Percentiles rank a stretch among this genome's conserved stretches.
phyloP scores from a whole-genome alignment of 2,797 vertebrate genomes.

The Nannoperca australis region DNA sequence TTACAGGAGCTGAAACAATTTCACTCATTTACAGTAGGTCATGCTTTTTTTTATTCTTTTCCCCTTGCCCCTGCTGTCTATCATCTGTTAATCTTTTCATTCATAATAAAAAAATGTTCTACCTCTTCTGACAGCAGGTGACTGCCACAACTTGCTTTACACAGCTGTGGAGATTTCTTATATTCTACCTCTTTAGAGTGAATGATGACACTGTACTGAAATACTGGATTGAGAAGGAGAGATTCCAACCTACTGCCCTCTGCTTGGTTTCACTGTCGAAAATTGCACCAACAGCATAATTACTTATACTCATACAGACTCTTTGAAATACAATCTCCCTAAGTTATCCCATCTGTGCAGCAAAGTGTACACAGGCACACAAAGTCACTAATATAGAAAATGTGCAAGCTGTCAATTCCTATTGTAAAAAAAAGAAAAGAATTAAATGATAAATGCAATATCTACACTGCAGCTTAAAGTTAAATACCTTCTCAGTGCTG shows the following conservation, averaged over 20 bases:
- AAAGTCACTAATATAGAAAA: slow-evolving; percentile 74
- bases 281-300: slow-evolving; percentile 75
- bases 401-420: slow-evolving; percentile 77
- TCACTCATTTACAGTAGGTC: slow-evolving; percentile 58
- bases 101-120: no score
- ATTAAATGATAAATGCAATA: slow-evolving; percentile 71
- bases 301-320: slow-evolving; percentile 67
- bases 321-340: slow-evolving; percentile 79
- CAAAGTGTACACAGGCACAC: slow-evolving; percentile 67
- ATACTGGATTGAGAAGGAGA: slow-evolving; percentile 57
- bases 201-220: slow-evolving; percentile 82
- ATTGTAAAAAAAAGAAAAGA: slow-evolving; percentile 42
- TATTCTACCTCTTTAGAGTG: slow-evolving; percentile 63
- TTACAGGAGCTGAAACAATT: slow-evolving; percentile 65
- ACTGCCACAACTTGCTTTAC: slow-evolving; percentile 72
- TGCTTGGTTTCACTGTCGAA: slow-evolving; percentile 69
- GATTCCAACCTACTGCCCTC: slow-evolving; percentile 62
- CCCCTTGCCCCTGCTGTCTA: slow-evolving; percentile 52
- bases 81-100: slow-evolving; percentile 74
- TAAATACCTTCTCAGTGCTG: slow-evolving; percentile 82
- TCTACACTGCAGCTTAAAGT: slow-evolving; percentile 77
- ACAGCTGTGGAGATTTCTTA: slow-evolving; percentile 64
- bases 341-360: slow-evolving; percentile 72
- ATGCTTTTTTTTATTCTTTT: slow-evolving; percentile 40
- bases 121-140: slow-evolving; percentile 65